A percentile compares a stretch with the other conserved stretches of the same genome.
phyloP scores from a whole-genome alignment of 2,113 vertebrate species.

The Erinaceus europaeus region DNA sequence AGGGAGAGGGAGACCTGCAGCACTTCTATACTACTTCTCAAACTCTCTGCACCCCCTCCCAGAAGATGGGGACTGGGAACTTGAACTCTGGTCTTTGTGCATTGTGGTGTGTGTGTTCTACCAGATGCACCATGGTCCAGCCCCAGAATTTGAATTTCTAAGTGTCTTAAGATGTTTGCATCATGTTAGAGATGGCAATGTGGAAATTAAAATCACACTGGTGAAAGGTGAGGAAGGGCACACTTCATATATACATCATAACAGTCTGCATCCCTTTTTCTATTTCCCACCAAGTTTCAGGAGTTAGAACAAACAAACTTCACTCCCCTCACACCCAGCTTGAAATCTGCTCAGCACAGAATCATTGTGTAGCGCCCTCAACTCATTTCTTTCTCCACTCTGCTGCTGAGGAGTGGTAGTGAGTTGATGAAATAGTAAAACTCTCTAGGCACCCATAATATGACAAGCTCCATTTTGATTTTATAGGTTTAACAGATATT shows the following conservation, averaged over 20 bases:
- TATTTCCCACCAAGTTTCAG: no score
- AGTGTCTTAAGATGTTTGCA: no score
- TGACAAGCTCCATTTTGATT: slow-evolving; percentile 76
- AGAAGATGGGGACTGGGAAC: no score
- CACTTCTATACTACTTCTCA: no score
- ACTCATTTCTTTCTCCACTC: not conserved
- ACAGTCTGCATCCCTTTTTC: not conserved
- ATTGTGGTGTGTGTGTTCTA: no score
- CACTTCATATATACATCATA: not conserved
- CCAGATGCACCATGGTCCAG: no score
- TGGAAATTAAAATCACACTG: no score
- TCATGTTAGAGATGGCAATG: rapidly evolving
- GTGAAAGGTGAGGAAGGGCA: rapidly evolving
- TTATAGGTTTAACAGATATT: slow-evolving; percentile 83
- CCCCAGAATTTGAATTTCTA: no score
- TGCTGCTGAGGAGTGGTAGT: not conserved
- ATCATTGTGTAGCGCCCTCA: rapidly evolving
- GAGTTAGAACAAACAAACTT: not conserved
- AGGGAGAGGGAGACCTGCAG: no score
- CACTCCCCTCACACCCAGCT: not conserved
- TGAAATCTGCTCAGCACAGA: not conserved
- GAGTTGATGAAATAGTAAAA: not conserved
- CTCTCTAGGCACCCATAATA: slow-evolving; percentile 48
- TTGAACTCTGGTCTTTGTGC: no score
- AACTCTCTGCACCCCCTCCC: no score